Base-by-base conservation (phyloP, 2,797 vertebrate species). In the Hafferia zeledoni region DNA sequence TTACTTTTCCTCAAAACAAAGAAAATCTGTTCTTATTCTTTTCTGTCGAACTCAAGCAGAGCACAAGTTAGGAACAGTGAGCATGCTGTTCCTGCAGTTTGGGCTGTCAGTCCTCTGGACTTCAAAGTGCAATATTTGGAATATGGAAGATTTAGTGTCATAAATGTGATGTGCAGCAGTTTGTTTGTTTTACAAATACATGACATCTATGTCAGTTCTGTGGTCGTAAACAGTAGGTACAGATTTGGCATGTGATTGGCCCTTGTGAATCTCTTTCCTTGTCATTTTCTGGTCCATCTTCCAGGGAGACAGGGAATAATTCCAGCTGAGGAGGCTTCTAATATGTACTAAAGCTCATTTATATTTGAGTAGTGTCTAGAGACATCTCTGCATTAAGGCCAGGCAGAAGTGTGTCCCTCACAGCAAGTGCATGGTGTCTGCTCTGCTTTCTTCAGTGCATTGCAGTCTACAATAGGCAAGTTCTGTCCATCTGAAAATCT, bases 61-160 rank as follows among this genome's bases (percentile, higher is more conserved):
- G 7, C 9, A 13, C 2, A 3, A 28, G 28, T 69, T 52, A 43
- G 67, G 72, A 93, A 9, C 31, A 80, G 44, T 30, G 50, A 83
- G 50, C 67, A 15, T 76, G 47, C 53, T 61, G 20, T 77, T 78
- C 63, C 77, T 89, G 44, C 72, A 64, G 31, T 78, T 89, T 80
- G 59, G 68, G 31, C 33, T 88, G 87, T n/a, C 30, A 50, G 43
- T 85, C 52, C 41, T 81, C 4, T 80, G 76, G 61, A 55, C 55
- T 93, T 90, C 49, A 63, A 86, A 96, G 60, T n/a, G 56, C 85
- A 91, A 6, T 86, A 71, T 90, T 80, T 94, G 79, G 67, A 86
- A 10, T 87, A 84, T 57, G 79, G 65, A 83, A 85, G 18, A n/a
- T 19, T 70, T 74, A 57, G 3, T 49, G 22, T 31, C 3, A 0